Conservation (phyloP, 2,888 invertebrate species). For the Schizaphis graminum region DNA sequence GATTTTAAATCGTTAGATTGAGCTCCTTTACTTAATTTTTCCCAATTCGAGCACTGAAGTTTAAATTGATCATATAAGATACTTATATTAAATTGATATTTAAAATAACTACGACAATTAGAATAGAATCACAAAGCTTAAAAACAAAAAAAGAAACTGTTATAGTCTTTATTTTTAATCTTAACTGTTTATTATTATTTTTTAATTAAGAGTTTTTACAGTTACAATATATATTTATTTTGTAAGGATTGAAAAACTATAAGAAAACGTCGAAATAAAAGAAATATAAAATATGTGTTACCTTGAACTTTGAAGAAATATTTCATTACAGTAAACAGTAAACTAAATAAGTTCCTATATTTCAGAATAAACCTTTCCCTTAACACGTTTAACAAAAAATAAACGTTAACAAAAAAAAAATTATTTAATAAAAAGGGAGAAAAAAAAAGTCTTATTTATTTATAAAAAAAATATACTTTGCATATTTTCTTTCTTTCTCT, state of each 20-base stretch:
- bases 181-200: background rate
- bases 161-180: background rate
- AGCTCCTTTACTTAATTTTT: too few relatives aligned
- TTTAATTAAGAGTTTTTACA: background rate
- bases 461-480: background rate
- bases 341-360: background rate
- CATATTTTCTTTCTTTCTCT: background rate
- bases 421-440: background rate
- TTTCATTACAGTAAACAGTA: background rate
- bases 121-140: background rate
- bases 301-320: background rate
- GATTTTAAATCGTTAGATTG: too few relatives aligned
- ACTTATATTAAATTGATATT: background rate
- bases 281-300: background rate
- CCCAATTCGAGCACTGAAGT: too few relatives aligned
- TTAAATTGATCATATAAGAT: background rate
- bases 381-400: background rate
- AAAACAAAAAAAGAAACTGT: background rate
- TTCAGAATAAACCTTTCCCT: background rate
- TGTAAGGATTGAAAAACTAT: background rate
- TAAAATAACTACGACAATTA: background rate
- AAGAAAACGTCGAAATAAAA: background rate
- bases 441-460: background rate
- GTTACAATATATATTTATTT: background rate
- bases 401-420: background rate